Base-by-base conservation (phyloP, 2,113 vertebrate genomes). In the Cervus canadensis region DNA sequence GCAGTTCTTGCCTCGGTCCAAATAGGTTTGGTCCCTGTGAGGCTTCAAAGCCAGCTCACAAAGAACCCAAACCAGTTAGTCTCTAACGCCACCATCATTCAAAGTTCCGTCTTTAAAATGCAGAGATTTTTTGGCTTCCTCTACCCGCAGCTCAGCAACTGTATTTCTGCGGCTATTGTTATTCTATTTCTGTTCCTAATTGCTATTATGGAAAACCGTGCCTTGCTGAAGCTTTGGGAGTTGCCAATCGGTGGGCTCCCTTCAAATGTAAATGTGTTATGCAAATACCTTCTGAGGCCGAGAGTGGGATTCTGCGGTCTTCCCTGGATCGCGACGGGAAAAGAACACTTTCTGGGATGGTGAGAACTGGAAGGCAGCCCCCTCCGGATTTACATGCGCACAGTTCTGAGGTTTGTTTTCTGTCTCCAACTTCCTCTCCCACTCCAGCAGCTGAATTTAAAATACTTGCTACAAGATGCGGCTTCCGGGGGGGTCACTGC, bases 181-280 rank as follows among this genome's bases (percentile, higher is more conserved):
- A 76, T 62, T 95, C 97, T 91, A 86, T 94, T 97, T 98, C 76
- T 92, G 97, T 60, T 43, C 90, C 98, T 98, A 98, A 98, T 97
- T 97, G 97, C 97, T 82, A 59, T 94, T 95, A 84, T 91, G 64
- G 95, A 96, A 92, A 96, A 89, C 91, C 45, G 6, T 10, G 96
- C 93, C 40, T 48, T 0, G 45, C 93, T 14, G 40, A 33, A 82
- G 97, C 95, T 93, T 92, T 3, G 1, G n/a, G 91, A 81, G 59
- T 59, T 89, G 95, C 97, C 98, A 96, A 43, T 89, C 97, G 50
- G 84, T 19, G 83, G 5, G 67, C 90, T 95, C 97, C 96, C 98
- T 98, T 98, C 97, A 98, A 50, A 98, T 98, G 98, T 74, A 98
- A 98, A 98, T 98, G 97, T 5, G 1, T 85, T 97, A 97, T 98